Base-by-base conservation (phyloP, 35 echinoderm and acorn worm genomes). In the Heliocidaris erythrogramma region DNA sequence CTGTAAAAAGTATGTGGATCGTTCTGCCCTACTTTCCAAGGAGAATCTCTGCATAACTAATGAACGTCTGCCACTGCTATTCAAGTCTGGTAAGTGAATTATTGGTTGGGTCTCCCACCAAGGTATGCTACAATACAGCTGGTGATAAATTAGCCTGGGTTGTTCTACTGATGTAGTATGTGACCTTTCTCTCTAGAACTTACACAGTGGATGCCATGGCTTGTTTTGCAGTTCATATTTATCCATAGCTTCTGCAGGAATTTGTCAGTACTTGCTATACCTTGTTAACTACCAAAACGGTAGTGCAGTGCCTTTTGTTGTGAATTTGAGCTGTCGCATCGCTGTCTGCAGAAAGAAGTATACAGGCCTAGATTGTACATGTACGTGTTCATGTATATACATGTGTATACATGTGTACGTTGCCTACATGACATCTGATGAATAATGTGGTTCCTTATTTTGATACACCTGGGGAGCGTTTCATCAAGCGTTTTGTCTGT, bases 71-170 rank as follows among this genome's bases (percentile, higher is more conserved):
- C 59, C 35, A 42, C 35, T 11, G 65, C 65, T 5, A 78, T 78
- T 6, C 65, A 78, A 78, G 65, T 78, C 65, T 78, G 65, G 65
- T 78, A 78, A 78, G 65, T 78, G 65, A 78, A 78, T 78, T 78
- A 78, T 27, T 78, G 65, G 65, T 78, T 78, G 21, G 65, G 65
- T 78, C 7, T 7, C 18, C 14, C 5, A 18, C 60, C 17, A 27
- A 14, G 52, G 10, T 56, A 56, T 14, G 14, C 52, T 56, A 56
- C 52, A 56, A 56, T 56, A 78, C 65, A 78, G 65, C 65, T 27
- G 65, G 65, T 78, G 65, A 78, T 78, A n/a, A 78, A 78, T 78
- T 78, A 24, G 65, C 65, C 65, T 78, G 65, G 18, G 65, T 78
- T 78, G 65, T 18, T 21, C 27, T 7, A 24, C 21, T 78, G 65